A percentile compares a stretch with the other conserved stretches of the same genome.
These are phyloP conservation scores for Macrosiphum euphorbiae DNA, from an alignment of 2,888 invertebrate genomes.

Conservation along the genomic window DNA sequence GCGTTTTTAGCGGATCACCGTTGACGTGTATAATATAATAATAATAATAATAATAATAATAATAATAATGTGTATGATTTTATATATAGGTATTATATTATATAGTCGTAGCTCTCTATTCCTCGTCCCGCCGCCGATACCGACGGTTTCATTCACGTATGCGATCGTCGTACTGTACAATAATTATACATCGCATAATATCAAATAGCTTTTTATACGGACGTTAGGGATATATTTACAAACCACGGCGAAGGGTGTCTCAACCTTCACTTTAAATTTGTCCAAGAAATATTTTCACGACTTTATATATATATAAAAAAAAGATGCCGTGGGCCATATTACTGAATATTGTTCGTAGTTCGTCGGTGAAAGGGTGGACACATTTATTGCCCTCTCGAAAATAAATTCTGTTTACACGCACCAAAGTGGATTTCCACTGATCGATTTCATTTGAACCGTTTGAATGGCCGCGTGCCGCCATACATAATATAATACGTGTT, in stretches of 20 bases:
- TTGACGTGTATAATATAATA: constrained; percentile 22
- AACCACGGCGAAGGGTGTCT: not conserved
- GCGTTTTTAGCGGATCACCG: constrained; percentile 53
- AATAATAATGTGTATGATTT: not conserved
- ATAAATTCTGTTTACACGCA: not conserved
- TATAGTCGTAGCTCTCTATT: not conserved
- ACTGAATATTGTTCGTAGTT: not conserved
- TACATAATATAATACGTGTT: not conserved
- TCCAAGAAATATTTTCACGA: not conserved
- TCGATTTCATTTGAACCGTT: not conserved
- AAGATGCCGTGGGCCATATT: not conserved
- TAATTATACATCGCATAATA: not conserved
- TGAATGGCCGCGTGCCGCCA: not conserved
- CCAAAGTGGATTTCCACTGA: not conserved
- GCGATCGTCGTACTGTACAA: not conserved
- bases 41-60: not conserved
- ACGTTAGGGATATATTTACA: not conserved
- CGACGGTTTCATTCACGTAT: not conserved
- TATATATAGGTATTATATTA: constrained; percentile 6
- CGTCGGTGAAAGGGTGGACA: not conserved
- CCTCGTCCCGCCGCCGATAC: not conserved
- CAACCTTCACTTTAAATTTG: not conserved
- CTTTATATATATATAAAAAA: not conserved
- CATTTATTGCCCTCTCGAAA: not conserved
- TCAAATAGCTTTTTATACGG: not conserved